Conservation (phyloP, 2,113 vertebrate species). For the Echinops telfairi region DNA sequence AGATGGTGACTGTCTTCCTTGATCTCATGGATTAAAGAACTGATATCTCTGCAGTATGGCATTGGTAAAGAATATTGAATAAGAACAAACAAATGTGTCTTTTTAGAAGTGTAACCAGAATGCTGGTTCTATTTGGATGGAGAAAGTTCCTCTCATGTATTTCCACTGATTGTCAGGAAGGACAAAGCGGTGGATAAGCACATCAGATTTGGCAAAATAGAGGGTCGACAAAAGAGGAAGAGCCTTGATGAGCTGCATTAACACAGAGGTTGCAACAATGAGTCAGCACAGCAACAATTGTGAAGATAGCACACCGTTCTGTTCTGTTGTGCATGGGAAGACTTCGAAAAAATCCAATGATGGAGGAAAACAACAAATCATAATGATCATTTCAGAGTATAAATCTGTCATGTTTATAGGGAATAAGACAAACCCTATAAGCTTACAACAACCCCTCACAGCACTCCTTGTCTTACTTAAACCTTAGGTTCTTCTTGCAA, state of each 20-base stretch:
- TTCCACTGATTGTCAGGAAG: background rate
- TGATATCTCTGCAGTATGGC: background rate
- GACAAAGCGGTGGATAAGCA: background rate
- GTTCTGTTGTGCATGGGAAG: background rate
- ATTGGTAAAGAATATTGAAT: background rate
- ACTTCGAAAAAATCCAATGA: no score
- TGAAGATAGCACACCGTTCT: background rate
- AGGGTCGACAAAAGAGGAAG: background rate
- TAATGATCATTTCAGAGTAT: no score
- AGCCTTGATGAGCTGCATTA: background rate
- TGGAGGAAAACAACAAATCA: no score
- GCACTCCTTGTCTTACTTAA: background rate
- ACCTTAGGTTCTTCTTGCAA: background rate
- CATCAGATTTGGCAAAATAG: background rate
- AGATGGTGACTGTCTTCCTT: no score
- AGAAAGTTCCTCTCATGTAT: background rate
- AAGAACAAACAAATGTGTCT: background rate
- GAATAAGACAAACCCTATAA: background rate
- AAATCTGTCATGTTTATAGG: no score
- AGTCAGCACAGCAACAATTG: background rate
- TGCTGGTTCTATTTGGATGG: background rate
- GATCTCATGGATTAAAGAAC: no score
- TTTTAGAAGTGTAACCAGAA: background rate
- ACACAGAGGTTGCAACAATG: background rate
- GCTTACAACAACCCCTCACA: background rate